A percentile compares a stretch with the other conserved stretches of the same genome.
Conservation (phyloP, 1,140 invertebrate genomes). For the Aphelinus atriplicis region DNA sequence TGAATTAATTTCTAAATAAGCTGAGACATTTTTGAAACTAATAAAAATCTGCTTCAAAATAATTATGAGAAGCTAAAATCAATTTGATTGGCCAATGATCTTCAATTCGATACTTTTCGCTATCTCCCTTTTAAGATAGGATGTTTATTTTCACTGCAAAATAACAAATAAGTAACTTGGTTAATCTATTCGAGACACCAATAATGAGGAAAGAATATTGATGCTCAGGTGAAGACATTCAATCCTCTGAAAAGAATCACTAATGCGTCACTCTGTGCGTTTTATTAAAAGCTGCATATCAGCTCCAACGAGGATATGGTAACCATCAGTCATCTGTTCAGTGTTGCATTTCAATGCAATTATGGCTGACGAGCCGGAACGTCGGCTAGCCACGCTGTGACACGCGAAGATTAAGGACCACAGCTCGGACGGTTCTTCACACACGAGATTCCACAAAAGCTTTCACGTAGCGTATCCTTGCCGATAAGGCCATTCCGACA, state of each 20-base stretch:
- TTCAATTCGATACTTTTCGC: no score
- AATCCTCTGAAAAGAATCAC: not conserved
- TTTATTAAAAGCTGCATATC: slow-evolving; percentile 3
- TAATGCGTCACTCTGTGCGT: not conserved
- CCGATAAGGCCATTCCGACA: not conserved
- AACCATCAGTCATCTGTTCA: slow-evolving; percentile 18
- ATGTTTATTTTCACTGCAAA: no score
- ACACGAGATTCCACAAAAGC: no score
- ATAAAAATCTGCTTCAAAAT: no score
- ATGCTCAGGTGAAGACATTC: not conserved
- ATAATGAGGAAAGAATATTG: not conserved
- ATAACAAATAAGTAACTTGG: no score
- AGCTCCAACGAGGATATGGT: not conserved
- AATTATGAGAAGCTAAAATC: no score
- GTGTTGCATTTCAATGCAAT: slow-evolving; percentile 23
- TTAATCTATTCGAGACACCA: no score
- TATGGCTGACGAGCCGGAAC: not conserved
- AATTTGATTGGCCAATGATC: no score
- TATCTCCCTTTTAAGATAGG: no score
- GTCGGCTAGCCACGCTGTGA: slow-evolving; percentile 6
- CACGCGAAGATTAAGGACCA: slow-evolving; percentile 16
- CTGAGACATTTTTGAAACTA: no score
- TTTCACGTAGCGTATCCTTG: not conserved
- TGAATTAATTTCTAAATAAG: no score
- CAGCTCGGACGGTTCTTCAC: no score